Conservation (phyloP, 2,888 invertebrate genomes). For the Serripes groenlandicus region DNA sequence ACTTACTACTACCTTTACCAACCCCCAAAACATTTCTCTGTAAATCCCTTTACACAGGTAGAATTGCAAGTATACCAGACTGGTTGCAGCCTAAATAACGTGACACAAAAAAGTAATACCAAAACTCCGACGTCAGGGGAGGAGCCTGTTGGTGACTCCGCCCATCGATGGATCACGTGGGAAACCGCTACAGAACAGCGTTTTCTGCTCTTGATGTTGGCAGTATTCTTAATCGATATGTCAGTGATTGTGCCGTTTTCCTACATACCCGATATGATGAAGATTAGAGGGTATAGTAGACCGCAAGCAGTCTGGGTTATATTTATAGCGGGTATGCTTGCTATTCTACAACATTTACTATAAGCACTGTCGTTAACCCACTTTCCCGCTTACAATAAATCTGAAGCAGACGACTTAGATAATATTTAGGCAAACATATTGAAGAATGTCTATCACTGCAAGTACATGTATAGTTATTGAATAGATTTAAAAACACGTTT, state of each 20-base stretch:
- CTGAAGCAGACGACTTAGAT: too few relatives aligned
- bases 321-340: constrained; percentile 41
- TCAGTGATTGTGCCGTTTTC: constrained; percentile 43
- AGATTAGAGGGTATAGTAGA: constrained; percentile 10
- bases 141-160: not conserved
- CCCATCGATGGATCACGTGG: constrained; percentile 31
- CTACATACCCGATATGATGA: constrained; percentile 53
- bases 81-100: not conserved
- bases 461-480: too few relatives aligned
- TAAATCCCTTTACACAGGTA: not conserved
- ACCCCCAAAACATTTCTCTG: not conserved
- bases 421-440: too few relatives aligned
- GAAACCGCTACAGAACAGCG: constrained; percentile 30
- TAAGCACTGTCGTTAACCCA: not conserved
- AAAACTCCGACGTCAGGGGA: not conserved
- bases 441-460: too few relatives aligned
- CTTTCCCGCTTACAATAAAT: not conserved
- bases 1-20: not conserved
- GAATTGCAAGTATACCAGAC: not conserved
- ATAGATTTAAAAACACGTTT: too few relatives aligned
- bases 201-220: constrained; percentile 34
- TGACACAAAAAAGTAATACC: constrained; percentile 3
- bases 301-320: constrained; percentile 46
- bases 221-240: constrained; percentile 32
- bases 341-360: not conserved